Percentiles rank a stretch among this genome's conserved stretches.
Evolutionary conservation across 2,113 vertebrate genomes (phyloP).

Genomic region (Origma solitaria): DNA sequence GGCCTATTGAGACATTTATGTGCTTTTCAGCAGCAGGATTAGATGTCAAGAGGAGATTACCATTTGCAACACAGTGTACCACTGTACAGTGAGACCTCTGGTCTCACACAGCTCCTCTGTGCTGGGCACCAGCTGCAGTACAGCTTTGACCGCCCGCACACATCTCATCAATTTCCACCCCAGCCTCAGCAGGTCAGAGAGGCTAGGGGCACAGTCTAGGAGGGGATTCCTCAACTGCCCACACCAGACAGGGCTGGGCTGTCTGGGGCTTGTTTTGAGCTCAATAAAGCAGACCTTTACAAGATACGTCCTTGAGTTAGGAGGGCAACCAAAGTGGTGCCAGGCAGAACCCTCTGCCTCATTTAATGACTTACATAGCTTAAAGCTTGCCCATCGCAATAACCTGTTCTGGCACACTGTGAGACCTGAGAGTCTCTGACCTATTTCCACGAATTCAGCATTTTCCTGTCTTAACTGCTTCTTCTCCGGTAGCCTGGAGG

Average conservation of each 20-base stretch:
- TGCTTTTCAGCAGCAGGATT: neutral
- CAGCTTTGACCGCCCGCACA: fast-evolving
- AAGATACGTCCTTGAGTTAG: neutral
- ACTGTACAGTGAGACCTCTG: neutral
- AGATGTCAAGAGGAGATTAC: conserved; percentile 25
- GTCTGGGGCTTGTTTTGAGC: neutral
- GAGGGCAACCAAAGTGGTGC: neutral
- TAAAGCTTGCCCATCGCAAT: neutral
- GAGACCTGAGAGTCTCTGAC: neutral
- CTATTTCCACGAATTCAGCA: conserved; percentile 12
- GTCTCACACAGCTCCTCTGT: neutral
- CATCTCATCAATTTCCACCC: neutral
- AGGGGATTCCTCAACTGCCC: neutral
- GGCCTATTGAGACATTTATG: neutral
- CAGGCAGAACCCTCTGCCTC: neutral
- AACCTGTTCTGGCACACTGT: neutral
- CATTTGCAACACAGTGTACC: neutral
- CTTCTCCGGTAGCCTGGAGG: neutral
- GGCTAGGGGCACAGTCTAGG: neutral
- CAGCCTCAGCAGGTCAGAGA: neutral
- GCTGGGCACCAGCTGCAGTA: fast-evolving
- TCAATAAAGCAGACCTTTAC: neutral
- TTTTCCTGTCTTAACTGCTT: neutral
- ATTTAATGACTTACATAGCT: neutral
- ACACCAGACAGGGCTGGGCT: neutral